phyloP scores from a whole-genome alignment of 1,140 invertebrate genomes.

The Pachypeltis micranthus region DNA sequence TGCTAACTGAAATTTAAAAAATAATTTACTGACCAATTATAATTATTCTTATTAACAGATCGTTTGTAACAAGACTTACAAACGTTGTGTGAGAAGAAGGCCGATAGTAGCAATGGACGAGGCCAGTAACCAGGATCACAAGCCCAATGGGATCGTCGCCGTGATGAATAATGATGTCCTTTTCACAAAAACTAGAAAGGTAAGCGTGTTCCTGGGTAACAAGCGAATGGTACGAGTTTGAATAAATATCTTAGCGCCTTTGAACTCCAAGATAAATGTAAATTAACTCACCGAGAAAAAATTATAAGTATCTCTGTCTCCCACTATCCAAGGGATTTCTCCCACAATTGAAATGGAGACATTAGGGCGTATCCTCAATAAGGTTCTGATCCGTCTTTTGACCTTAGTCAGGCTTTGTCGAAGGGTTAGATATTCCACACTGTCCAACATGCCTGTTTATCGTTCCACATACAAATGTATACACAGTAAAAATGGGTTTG shows the following conservation, averaged over 20 bases:
- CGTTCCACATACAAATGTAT: no score
- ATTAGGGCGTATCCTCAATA: neutral
- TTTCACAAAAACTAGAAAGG: neutral
- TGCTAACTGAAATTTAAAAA: neutral
- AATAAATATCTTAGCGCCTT: no score
- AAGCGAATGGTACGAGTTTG: no score
- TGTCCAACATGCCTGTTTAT: constrained; percentile 6
- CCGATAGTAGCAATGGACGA: neutral
- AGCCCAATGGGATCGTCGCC: constrained; percentile 4
- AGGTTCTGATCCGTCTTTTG: neutral
- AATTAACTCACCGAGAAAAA: constrained; percentile 4
- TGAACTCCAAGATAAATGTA: no score
- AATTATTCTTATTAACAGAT: neutral
- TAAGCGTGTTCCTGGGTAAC: no score
- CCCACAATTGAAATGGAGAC: neutral
- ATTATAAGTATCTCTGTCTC: neutral
- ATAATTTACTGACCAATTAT: neutral
- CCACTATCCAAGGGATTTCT: constrained; percentile 14
- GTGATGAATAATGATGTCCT: neutral
- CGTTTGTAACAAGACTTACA: neutral
- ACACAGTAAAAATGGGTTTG: no score
- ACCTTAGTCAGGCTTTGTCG: neutral
- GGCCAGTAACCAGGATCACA: neutral
- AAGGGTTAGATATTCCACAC: constrained; percentile 1
- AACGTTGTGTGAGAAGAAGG: neutral